These are phyloP conservation scores for Halcyon smyrnensis DNA, from an alignment of 2,797 vertebrate genomes.

Conservation along the genomic window DNA sequence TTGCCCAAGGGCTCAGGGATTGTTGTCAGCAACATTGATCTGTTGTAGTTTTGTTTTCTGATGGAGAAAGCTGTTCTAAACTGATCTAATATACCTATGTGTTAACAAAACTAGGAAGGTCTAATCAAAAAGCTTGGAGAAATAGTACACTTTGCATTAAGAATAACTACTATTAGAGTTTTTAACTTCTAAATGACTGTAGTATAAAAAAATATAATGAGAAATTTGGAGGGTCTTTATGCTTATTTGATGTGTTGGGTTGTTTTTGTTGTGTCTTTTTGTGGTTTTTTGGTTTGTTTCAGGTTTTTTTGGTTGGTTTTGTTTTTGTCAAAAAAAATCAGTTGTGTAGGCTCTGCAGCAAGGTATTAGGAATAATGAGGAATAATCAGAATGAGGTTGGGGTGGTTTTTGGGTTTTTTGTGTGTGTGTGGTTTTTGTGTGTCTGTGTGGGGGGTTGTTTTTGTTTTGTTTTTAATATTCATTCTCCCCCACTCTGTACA, in stretches of 20 bases:
- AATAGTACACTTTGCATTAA: not conserved
- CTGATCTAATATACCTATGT: not conserved
- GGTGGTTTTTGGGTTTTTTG: not conserved
- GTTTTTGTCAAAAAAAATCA: not conserved
- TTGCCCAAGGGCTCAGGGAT: not conserved
- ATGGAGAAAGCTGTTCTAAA: not conserved
- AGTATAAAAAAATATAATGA: not conserved
- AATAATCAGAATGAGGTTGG: not conserved
- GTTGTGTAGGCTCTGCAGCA: not conserved
- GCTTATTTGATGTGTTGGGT: not conserved
- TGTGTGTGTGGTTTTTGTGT: accelerated
- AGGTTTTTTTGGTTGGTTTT: too few species aligned
- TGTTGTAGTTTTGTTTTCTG: not conserved
- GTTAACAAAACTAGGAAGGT: not conserved
- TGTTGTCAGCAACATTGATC: not conserved
- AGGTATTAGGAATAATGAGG: not conserved
- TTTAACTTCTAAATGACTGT: not conserved
- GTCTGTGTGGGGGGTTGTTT: too few species aligned
- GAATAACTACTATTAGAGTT: not conserved
- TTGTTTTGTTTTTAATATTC: not conserved
- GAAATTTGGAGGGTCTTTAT: not conserved
- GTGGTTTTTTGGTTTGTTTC: too few species aligned
- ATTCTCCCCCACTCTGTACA: not conserved
- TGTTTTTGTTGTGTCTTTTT: not conserved
- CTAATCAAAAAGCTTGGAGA: not conserved